Base-by-base conservation (phyloP, 2,888 invertebrate species). In the Lepidocyrtoides sp. region DNA sequence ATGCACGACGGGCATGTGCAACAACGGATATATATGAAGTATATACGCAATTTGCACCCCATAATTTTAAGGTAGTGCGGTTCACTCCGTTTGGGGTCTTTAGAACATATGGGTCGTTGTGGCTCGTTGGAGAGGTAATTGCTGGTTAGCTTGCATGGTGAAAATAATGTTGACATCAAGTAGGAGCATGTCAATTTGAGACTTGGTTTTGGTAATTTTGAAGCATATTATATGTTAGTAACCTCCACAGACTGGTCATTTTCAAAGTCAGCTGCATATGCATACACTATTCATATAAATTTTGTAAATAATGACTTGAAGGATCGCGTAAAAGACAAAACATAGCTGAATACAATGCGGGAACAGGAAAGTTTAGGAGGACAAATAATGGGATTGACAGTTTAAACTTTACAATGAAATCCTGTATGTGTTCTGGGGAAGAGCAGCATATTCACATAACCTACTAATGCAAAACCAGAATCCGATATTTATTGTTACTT, bases 31-130 rank as follows among this genome's bases (percentile, higher is more conserved):
- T 8, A 48, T n/a, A 8, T n/a, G 20, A 12, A 48, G 75, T 75
- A 83, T 32, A 60, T 32, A 48, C 44, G 57, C 23, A 66, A 83
- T 72, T 88, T 81, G 79, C 81, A 88, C 81, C 79, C 77, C 79
- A 88, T 88, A 88, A 66, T 88, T 77, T 81, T 54, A 63, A 48
- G 69, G 23, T 82, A 41, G 51, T 54, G 57, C 41, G 86, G 77
- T 72, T 87, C 69, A 57, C 20, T 85, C 36, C 23, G n/a, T 26
- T 44, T 41, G 41, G 29, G 77, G 77, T 77, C 69, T 36, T 57
- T 48, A 79, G 79, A 85, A 32, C 90, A 90, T 90, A 90, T 90
- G 90, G 85, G 63, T 85, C 85, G 90, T 85, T 91, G 90, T 79
- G 84, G 84, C 84, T 85, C 66, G 84, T 79, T 84, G 29, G 57